Evolutionary conservation across 2,797 vertebrate species (phyloP).

Genomic region (Holocentrus rufus): DNA sequence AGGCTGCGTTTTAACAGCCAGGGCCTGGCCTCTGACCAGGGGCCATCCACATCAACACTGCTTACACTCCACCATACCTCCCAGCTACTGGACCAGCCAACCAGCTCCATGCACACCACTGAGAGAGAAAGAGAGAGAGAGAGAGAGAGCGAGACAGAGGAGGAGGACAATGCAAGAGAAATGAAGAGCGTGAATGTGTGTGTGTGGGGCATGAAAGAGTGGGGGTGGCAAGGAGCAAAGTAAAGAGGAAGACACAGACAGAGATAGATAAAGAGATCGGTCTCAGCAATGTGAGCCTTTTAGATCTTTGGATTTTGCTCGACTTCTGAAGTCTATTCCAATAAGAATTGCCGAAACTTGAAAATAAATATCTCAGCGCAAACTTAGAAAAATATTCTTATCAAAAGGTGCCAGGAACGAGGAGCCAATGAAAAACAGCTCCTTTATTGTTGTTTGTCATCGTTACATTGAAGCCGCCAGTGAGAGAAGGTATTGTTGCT

Average conservation of each 20-base stretch:
- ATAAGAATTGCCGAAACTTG: conserved; percentile 9
- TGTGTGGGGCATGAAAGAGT: conserved; percentile 13
- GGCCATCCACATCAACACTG: conserved; percentile 81
- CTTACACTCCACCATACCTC: conserved; percentile 79
- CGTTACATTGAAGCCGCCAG: conserved; percentile 76
- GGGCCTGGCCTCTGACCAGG: conserved; percentile 78
- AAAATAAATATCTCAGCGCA: conserved; percentile 47
- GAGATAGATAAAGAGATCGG: conserved; percentile 18
- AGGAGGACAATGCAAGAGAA: conserved; percentile 40
- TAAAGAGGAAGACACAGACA: conserved; percentile 24
- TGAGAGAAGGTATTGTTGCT: conserved; percentile 83
- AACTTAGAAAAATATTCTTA: conserved; percentile 71
- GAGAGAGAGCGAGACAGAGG: conserved; percentile 39
- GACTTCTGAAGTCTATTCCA: conserved; percentile 6
- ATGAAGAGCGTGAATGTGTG: conserved; percentile 34
- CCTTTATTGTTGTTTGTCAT: conserved; percentile 81
- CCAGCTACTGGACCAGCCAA: conserved; percentile 73
- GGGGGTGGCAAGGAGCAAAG: conserved; percentile 17
- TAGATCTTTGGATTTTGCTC: neutral
- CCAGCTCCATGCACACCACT: conserved; percentile 44
- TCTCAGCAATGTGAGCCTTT: conserved; percentile 21
- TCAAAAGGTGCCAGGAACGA: conserved; percentile 76
- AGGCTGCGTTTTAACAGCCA: conserved; percentile 82
- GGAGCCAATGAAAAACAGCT: conserved; percentile 53
- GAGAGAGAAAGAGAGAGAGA: conserved; percentile 28